Conservation (phyloP, 2,113 vertebrate genomes). For the Thryonomys swinderianus region DNA sequence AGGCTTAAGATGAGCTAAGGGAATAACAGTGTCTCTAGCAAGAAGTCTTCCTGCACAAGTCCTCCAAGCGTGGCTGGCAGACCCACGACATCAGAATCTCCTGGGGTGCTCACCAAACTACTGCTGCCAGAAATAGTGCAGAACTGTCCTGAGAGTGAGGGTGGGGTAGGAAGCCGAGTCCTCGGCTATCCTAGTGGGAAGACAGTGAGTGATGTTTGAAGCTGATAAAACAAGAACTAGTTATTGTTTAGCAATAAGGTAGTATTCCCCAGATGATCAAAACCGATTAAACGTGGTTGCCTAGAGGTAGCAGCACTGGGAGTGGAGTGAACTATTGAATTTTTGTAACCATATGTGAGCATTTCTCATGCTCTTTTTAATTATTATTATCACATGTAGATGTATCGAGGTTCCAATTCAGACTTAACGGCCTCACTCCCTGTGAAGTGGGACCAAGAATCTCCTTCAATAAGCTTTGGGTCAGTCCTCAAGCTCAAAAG, state of each 20-base stretch:
- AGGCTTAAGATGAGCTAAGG: neutral
- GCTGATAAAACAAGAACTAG: slow-evolving; percentile 27
- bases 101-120: slow-evolving; percentile 3
- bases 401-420: neutral
- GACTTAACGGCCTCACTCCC: neutral
- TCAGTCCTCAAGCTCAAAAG: slow-evolving; percentile 11
- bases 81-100: neutral
- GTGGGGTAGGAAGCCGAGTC: neutral
- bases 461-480: neutral
- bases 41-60: neutral
- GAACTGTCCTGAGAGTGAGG: neutral
- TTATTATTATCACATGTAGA: neutral
- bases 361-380: neutral
- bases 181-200: neutral
- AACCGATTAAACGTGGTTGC: slow-evolving; percentile 9
- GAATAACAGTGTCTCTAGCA: neutral
- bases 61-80: neutral
- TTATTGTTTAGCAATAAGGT: neutral
- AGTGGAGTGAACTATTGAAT: neutral
- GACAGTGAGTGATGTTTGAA: neutral
- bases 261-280: neutral
- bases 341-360: neutral
- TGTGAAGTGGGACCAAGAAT: neutral
- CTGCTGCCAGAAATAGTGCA: slow-evolving; percentile 42
- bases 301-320: neutral